Percentiles rank a stretch among this genome's conserved stretches.
phyloP scores from a whole-genome alignment of 64 coral and sea anemone genomes.

The Porites lutea region DNA sequence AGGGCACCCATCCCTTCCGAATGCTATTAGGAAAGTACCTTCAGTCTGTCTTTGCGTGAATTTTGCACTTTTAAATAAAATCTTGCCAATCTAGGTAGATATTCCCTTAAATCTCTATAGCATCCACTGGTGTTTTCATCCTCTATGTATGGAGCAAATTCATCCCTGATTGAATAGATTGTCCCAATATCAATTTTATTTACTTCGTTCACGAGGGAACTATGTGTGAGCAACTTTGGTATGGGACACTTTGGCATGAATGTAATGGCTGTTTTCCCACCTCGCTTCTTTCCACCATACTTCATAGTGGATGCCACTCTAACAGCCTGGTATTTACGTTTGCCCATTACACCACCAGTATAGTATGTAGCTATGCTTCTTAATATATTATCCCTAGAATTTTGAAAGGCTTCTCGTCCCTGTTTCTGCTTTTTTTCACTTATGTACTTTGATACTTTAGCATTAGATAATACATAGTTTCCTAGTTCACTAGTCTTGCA shows the following conservation, averaged over 20 bases:
- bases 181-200: constrained; percentile 75
- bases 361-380: constrained; percentile 75
- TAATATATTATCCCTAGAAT: constrained; percentile 19
- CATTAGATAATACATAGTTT: constrained; percentile 56
- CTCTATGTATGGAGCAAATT: constrained; percentile 21
- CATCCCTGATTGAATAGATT: constrained; percentile 57
- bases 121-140: constrained; percentile 67
- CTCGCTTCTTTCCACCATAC: constrained; percentile 43
- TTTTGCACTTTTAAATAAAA: constrained; percentile 72
- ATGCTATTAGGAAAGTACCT: constrained; percentile 77
- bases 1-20: constrained; percentile 80
- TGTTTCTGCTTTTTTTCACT: constrained; percentile 3
- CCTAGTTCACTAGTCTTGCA: constrained; percentile 70
- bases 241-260: constrained; percentile 65
- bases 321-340: constrained; percentile 63
- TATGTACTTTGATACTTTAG: constrained; percentile 27
- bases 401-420: constrained; percentile 15
- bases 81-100: constrained; percentile 58
- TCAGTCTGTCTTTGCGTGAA: constrained; percentile 59
- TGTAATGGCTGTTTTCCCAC: constrained; percentile 58
- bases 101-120: constrained; percentile 65
- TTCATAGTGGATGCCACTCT: constrained; percentile 59
- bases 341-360: constrained; percentile 54
- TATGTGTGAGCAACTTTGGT: constrained; percentile 76
- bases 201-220: constrained; percentile 51